phyloP scores from a whole-genome alignment of 2,797 vertebrate genomes.

The Sebastes hopkinsi region DNA sequence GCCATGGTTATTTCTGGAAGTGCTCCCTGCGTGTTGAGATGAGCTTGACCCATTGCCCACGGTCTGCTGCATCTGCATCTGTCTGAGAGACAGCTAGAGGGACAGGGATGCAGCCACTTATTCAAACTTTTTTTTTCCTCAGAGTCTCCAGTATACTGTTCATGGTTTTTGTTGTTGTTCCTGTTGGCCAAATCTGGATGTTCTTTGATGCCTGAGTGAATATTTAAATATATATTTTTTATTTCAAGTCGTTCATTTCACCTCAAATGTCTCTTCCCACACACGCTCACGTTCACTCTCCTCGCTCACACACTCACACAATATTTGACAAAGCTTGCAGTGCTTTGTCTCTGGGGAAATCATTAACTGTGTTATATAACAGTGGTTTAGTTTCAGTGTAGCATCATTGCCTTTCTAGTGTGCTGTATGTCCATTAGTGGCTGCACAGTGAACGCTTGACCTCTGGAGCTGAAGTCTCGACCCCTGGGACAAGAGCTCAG shows the following conservation, averaged over 20 bases:
- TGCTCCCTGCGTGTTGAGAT: slow-evolving; percentile 39
- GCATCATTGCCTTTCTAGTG: slow-evolving; percentile 43
- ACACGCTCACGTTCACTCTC: not conserved
- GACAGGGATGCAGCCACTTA: slow-evolving; percentile 10
- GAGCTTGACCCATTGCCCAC: slow-evolving; percentile 65
- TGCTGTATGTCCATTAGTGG: slow-evolving; percentile 52
- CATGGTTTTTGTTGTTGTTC: not conserved
- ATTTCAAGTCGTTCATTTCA: slow-evolving; percentile 2
- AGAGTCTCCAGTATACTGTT: slow-evolving; percentile 5
- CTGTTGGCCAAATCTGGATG: not conserved
- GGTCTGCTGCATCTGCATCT: slow-evolving; percentile 61
- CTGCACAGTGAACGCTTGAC: slow-evolving; percentile 42
- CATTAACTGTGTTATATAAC: slow-evolving; percentile 75
- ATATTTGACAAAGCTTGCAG: slow-evolving; percentile 42
- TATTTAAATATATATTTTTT: not conserved
- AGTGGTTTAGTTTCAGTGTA: slow-evolving; percentile 44
- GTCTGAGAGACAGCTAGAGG: slow-evolving; percentile 40
- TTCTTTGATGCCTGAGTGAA: not conserved
- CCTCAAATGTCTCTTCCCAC: not conserved
- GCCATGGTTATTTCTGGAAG: slow-evolving; percentile 57
- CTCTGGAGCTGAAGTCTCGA: slow-evolving; percentile 40
- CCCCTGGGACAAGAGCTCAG: slow-evolving; percentile 48
- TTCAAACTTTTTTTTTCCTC: slow-evolving; percentile 14
- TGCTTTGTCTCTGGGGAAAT: slow-evolving; percentile 61
- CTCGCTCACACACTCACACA: slow-evolving; percentile 2